Percentiles rank a stretch among this genome's conserved stretches.
These are phyloP conservation scores for Taurulus bubalis DNA, from an alignment of 2,113 vertebrate species.

Conservation along the genomic window DNA sequence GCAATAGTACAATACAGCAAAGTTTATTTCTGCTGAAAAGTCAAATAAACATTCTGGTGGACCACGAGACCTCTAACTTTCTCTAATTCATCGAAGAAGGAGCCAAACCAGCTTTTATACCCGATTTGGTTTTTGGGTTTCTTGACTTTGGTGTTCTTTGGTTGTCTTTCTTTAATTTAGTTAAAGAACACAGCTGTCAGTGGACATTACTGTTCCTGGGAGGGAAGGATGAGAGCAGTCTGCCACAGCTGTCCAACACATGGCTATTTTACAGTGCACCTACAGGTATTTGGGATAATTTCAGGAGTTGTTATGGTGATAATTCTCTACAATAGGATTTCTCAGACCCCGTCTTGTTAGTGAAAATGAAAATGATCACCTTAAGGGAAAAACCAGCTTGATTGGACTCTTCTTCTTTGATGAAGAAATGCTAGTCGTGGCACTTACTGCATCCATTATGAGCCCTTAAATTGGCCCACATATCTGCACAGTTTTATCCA, in stretches of 20 bases:
- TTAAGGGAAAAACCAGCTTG: neutral
- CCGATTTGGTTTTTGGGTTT: neutral
- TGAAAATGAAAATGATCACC: neutral
- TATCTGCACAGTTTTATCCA: slow-evolving; percentile 18
- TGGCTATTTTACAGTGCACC: slow-evolving; percentile 71
- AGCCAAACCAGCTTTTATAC: slow-evolving; percentile 6
- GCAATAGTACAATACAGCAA: slow-evolving; percentile 5
- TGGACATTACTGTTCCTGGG: slow-evolving; percentile 28
- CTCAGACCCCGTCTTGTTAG: neutral
- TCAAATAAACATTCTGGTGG: slow-evolving; percentile 62
- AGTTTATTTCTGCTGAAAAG: slow-evolving; percentile 49
- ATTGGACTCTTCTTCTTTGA: slow-evolving; percentile 7
- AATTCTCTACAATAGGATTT: slow-evolving; percentile 31
- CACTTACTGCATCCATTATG: neutral
- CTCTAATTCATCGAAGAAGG: neutral
- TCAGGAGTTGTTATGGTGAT: slow-evolving; percentile 69
- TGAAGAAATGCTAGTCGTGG: neutral
- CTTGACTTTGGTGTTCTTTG: neutral
- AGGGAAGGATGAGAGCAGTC: slow-evolving; percentile 35
- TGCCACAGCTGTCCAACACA: slow-evolving; percentile 70
- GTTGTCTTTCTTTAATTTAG: slow-evolving; percentile 10
- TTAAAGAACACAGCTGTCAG: slow-evolving; percentile 28
- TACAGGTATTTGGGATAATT: slow-evolving; percentile 77
- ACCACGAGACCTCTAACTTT: slow-evolving; percentile 41
- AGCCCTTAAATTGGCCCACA: neutral